Evolutionary conservation across 1,140 invertebrate genomes (phyloP), one percentile per base, ranked within the genome.

Genomic region (Leptestheria dahalacensis): DNA sequence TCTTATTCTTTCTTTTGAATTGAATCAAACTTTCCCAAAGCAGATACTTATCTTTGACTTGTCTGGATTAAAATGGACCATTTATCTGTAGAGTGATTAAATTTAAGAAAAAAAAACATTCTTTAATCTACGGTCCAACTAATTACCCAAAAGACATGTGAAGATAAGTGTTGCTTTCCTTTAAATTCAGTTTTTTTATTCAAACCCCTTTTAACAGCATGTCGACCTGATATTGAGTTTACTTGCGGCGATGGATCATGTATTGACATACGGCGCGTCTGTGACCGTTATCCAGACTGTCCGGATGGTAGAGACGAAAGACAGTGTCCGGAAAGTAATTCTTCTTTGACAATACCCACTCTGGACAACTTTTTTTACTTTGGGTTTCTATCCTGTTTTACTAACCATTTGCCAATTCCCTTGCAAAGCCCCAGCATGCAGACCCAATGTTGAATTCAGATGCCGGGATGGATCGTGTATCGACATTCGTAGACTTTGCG

Each of bases 251-350:
- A 73, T 55, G 73, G 74, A 26, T 62, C 64, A 52, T 79, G 77
- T 64, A 71, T 78, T 51, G 41, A 57, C 18, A 62, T 60, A 12
- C 33, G 68, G 64, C 75, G 74, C 67, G 74, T 74, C 62, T 92
- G 88, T 72, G 81, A 91, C 72, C 75, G 77, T 58, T 69, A 72
- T 60, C 66, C 69, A 48, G 84, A 91, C 71, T 91, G 87, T 73
- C 71, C 75, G 48, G 80, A 83, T 72, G 76, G 75, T 46, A 83
- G 81, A 71, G 87, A 91, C 69, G 87, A 90, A 71, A 71, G n/a
- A 9, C 9, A 20, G 10, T 56, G 53, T 52, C 20, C 50, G 20
- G n/a, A n/a, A n/a, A 6, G 33, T 41, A 41, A 41, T 15, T 41
- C 6, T 15, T 41, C 6, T 41, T 41, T 41, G 6, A 6, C 33